These are phyloP conservation scores for Tenthredo mesomela DNA, from an alignment of 2,888 invertebrate genomes.

Conservation along the genomic window DNA sequence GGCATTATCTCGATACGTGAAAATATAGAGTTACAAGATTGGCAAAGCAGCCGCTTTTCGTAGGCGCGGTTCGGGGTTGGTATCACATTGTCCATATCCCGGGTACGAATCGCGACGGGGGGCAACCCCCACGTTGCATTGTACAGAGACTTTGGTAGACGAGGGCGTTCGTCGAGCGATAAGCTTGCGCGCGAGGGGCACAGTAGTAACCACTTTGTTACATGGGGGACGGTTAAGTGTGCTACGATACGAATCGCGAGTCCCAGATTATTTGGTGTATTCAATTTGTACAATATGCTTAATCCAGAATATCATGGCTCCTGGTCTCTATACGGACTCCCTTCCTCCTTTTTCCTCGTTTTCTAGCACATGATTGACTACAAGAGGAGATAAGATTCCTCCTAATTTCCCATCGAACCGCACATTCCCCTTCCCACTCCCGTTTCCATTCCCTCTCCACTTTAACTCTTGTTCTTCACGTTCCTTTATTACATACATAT, in stretches of 20 bases:
- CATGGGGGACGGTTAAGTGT: conserved; percentile 73
- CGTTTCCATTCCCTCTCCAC: background rate
- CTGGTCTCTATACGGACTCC: background rate
- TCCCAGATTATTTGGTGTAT: conserved; percentile 71
- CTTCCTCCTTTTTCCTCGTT: conserved; percentile 4
- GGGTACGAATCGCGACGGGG: conserved; percentile 38
- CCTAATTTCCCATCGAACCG: conserved; percentile 22
- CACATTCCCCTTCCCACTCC: background rate
- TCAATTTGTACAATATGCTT: conserved; percentile 70
- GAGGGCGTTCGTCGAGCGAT: conserved; percentile 50
- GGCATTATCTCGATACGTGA: conserved; percentile 42
- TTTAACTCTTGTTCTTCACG: conserved; percentile 7
- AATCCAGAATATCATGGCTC: conserved; percentile 56
- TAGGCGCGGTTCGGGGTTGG: conserved; percentile 33
- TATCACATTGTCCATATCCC: conserved; percentile 45
- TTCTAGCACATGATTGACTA: conserved; percentile 29
- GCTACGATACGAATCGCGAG: conserved; percentile 65
- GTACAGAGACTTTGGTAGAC: conserved; percentile 31
- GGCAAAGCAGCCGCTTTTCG: conserved; percentile 24
- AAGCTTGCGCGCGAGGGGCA: conserved; percentile 40
- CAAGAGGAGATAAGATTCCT: conserved; percentile 23
- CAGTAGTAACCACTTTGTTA: conserved; percentile 72
- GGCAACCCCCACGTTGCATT: conserved; percentile 24
- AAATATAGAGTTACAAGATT: conserved; percentile 49
- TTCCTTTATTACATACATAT: conserved; percentile 4